These are phyloP conservation scores for Amphibalanus amphitrite DNA, from an alignment of 1,140 invertebrate genomes.

Conservation along the genomic window DNA sequence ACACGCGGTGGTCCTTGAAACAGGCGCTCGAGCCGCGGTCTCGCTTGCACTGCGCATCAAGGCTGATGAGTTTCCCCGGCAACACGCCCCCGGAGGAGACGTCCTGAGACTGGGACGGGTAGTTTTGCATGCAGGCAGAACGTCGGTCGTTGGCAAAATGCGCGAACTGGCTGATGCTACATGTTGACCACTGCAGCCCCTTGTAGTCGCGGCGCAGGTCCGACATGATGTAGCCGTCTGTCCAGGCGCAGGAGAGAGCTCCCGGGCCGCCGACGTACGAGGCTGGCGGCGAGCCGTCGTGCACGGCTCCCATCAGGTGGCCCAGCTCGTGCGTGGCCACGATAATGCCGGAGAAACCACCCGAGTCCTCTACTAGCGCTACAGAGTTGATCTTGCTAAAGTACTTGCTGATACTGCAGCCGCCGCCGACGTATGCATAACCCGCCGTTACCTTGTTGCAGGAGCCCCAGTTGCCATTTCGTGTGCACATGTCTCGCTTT, in stretches of 20 bases:
- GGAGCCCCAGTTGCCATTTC: too few relatives aligned
- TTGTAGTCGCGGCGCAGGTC: conserved; percentile 7
- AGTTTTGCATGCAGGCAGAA: too few relatives aligned
- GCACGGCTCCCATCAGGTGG: conserved; percentile 10
- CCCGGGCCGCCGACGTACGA: conserved; percentile 8
- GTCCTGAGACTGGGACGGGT: too few relatives aligned
- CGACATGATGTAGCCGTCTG: too few relatives aligned
- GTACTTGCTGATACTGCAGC: too few relatives aligned
- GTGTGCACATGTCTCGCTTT: conserved; percentile 45
- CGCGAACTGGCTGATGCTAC: background rate
- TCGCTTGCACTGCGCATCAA: too few relatives aligned
- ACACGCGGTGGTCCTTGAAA: too few relatives aligned
- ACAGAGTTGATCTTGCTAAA: too few relatives aligned
- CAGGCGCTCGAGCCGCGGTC: too few relatives aligned
- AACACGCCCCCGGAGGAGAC: conserved; percentile 24
- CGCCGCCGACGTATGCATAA: too few relatives aligned
- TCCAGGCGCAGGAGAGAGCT: conserved; percentile 8
- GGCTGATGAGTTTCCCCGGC: conserved; percentile 67
- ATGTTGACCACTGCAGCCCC: conserved; percentile 2
- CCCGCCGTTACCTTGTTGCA: conserved; percentile 1
- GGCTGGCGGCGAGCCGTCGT: too few relatives aligned
- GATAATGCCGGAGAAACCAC: conserved; percentile 10
- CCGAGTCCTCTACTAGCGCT: conserved; percentile 11
- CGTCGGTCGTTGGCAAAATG: background rate
- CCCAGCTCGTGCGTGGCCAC: conserved; percentile 13